Base-by-base conservation (phyloP, 2,797 vertebrate genomes). In the Urocyon cinereoargenteus region DNA sequence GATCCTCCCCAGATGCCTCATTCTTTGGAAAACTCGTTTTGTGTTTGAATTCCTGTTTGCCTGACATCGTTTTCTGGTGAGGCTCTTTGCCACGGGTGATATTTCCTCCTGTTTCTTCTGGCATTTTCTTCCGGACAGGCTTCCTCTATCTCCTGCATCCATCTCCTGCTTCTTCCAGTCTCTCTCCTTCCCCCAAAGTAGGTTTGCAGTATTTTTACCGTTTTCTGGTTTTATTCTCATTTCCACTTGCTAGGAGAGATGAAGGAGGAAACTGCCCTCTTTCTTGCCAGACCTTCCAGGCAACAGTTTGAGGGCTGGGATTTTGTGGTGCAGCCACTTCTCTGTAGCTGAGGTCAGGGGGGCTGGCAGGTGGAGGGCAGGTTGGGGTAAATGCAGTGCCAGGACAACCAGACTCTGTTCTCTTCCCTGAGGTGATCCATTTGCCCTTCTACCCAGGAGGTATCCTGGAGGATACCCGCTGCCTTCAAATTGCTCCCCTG, bases 381-480 rank as follows among this genome's bases (percentile, higher is more conserved):
- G 31, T 13, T 10, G 12, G 36, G 18, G 7, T 15, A 34, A 72
- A 21, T 1, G 0, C 36, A 2, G 34, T 28, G 19, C 4, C 24
- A 36, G 49, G 83, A 57, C 77, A 59, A 31, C 18, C 36, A 21
- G 57, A 66, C 5, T 36, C 31, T 5, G 6, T 26, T 83, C 21
- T 75, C 77, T 77, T 72, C n/a, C 31, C 45, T 36, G 75, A 66
- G 75, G 22, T 11, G 31, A 6, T 18, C 16, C 57, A 45, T 24
- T 24, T 22, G 12, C 8, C 36, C 64, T 34, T 12, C 61, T 51
- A 6, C 28, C 10, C 13, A 21, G 70, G 75, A 22, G 8, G 6
- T 45, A 36, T 49, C 34, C 28, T 59, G 49, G 55, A 28, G 24
- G 14, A 59, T 14, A 19, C 18, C 14, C 10, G 36, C 51, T 59